These are phyloP conservation scores for Macquaria australasica DNA, from an alignment of 2,113 vertebrate genomes.

Conservation along the genomic window DNA sequence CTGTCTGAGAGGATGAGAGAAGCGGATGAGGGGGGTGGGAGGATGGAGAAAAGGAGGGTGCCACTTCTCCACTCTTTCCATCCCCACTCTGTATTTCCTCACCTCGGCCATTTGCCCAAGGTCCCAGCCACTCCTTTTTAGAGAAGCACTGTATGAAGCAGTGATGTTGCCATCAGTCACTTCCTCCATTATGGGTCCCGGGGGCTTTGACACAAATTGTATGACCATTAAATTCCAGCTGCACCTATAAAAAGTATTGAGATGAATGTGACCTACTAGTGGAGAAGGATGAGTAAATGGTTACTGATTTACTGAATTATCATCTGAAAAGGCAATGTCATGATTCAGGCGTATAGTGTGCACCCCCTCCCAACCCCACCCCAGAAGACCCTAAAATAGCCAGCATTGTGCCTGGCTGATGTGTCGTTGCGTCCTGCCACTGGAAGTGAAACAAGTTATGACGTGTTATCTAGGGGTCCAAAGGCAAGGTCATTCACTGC, in stretches of 20 bases:
- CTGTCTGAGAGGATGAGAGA: slow-evolving; percentile 52
- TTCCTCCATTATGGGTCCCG: slow-evolving; percentile 31
- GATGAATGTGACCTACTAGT: slow-evolving; percentile 17
- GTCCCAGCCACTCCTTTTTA: slow-evolving; percentile 30
- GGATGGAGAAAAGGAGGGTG: slow-evolving; percentile 3
- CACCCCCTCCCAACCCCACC: background rate
- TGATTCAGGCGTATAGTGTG: slow-evolving; percentile 27
- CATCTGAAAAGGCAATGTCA: slow-evolving; percentile 43
- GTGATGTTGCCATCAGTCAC: slow-evolving; percentile 31
- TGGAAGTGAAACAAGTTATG: slow-evolving; percentile 67
- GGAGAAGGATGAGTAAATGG: slow-evolving; percentile 17
- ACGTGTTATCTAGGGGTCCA: slow-evolving; percentile 58
- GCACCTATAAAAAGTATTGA: slow-evolving; percentile 39
- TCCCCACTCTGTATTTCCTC: slow-evolving; percentile 18
- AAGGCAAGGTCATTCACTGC: slow-evolving; percentile 68
- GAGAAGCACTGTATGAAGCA: slow-evolving; percentile 21
- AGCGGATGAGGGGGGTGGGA: slow-evolving; percentile 5
- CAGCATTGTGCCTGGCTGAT: slow-evolving; percentile 40
- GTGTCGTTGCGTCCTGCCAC: slow-evolving; percentile 47
- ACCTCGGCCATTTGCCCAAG: slow-evolving; percentile 41
- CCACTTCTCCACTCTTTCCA: slow-evolving; percentile 49
- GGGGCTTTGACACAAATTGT: slow-evolving; percentile 36
- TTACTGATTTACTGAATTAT: slow-evolving; percentile 28
- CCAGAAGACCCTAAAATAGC: slow-evolving; percentile 61
- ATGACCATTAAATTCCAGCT: slow-evolving; percentile 49